Evolutionary conservation across 53 echinoderm and acorn worm genomes (phyloP), one percentile per base, ranked within the genome.

Genomic region (Echinometra lucunter): DNA sequence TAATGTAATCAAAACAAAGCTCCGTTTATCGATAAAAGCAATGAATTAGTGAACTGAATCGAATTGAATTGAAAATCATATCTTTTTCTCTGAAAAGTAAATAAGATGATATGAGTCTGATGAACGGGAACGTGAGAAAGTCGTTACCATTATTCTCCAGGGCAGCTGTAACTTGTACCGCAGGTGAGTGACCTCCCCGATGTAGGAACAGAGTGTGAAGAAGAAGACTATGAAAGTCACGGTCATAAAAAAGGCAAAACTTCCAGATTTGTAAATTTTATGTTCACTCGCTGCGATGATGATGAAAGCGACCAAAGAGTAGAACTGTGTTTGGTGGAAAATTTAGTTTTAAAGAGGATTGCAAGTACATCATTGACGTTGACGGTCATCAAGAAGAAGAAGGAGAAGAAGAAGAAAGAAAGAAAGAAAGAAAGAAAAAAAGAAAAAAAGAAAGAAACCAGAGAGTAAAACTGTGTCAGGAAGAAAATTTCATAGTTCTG

Each of bases 141-240:
- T 49, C 32, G 1, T 40, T 28, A 92, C 92, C 56, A 92, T 25
- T 67, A 74, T 7, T 42, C 47, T 44, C 92, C 92, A 92, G 11
- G 92, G 92, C 6, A 70, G 28, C 17, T 92, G 92, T 40, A 92
- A 45, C 72, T 70, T 92, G 92, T 92, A 92, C 44, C 92, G 69
- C 16, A 70, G 70, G 69, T 74, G 72, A n/a, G 92, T 92, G 45
- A 92, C 3, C 92, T 92, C 70, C 3, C 92, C 92, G 32, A 92
- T 70, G 72, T 92, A 92, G 74, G 1, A 74, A 60, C 70, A 45
- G 53, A 92, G 44, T 0, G 92, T 74, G 74, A 92, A 70, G 74
- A 92, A 32, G 74, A 92, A 92, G 53, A 92, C 44, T 74, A 92
- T 44, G 47, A 92, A 92, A 23, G 92, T 92, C n/a, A 92, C 72